Evolutionary conservation across 2,797 vertebrate genomes (phyloP), one percentile per base, ranked within the genome.

Genomic region (Luscinia luscinia): DNA sequence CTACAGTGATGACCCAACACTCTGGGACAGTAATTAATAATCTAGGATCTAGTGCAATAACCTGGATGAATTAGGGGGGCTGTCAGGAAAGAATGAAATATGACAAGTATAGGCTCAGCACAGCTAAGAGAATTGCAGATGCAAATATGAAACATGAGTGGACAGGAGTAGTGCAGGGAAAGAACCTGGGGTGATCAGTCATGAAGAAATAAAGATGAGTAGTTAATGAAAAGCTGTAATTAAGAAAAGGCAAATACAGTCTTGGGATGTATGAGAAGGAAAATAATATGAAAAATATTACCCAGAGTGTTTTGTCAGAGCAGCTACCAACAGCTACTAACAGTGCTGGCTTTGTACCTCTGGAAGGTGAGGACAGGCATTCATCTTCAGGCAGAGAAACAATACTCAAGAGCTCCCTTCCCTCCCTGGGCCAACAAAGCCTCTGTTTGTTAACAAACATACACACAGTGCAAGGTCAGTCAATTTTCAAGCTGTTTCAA

Each of bases 191-290:
- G 61, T 84, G 88, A 97, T 89, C 80, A 77, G 46, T 93, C 91
- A 88, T 75, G 84, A 91, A 94, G 87, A 96, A 96, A 89, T 84
- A 91, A 96, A 72, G 70, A 88, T 89, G 81, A 92, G 57, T 68
- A 93, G 84, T 92, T 94, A 95, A 87, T 93, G 63, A 94, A 93
- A 86, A 95, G 72, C 59, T 45, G 30, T 85, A 84, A 96, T 80
- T 96, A 94, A 89, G 79, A 68, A 90, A 95, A 91, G 83, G 6
- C 41, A 89, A 96, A 94, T 64, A 66, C 24, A 52, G 26, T 63
- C 89, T 82, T 62, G 89, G 81, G 87, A 91, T 66, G 27, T n/a
- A 63, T 1, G 15, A 86, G 62, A 75, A 52, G 28, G 78, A 64
- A 86, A 89, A 89, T 82, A 9, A 34, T 48, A 67, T 30, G 54